A percentile compares a stretch with the other conserved stretches of the same genome.
Evolutionary conservation across 1,140 invertebrate species (phyloP).

Genomic region (Diorhabda carinulata): DNA sequence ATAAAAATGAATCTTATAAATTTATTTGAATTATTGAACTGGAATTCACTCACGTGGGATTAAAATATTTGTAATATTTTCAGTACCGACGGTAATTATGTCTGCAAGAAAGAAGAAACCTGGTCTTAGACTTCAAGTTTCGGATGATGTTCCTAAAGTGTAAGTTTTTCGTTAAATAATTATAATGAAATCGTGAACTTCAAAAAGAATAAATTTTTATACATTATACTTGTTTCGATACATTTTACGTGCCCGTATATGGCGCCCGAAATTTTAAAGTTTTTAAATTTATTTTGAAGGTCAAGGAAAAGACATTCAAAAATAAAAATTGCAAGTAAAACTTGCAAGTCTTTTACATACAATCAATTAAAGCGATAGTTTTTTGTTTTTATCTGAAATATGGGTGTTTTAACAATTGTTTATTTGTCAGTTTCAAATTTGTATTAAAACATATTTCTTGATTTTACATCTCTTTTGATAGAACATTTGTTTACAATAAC

Average conservation of each 20-base stretch:
- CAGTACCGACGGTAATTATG: slow-evolving; percentile 24
- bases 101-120: slow-evolving; percentile 40
- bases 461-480: too few relatives aligned
- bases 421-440: too few relatives aligned
- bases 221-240: background rate
- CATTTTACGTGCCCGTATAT: background rate
- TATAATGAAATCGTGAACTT: too few relatives aligned
- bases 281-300: slow-evolving; percentile 2
- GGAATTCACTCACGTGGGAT: background rate
- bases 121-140: slow-evolving; percentile 51
- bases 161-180: slow-evolving; percentile 38
- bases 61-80: background rate
- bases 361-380: too few relatives aligned
- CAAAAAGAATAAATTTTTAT: background rate
- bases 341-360: too few relatives aligned
- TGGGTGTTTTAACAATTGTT: too few relatives aligned
- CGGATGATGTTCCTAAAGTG: slow-evolving; percentile 49
- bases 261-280: background rate
- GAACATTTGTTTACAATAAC: too few relatives aligned
- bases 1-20: too few relatives aligned
- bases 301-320: background rate
- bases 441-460: too few relatives aligned
- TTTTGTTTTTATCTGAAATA: too few relatives aligned
- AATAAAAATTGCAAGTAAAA: background rate
- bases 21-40: too few relatives aligned